Base-by-base conservation (phyloP, 2,797 vertebrate species). In the Malacoraja senta region DNA sequence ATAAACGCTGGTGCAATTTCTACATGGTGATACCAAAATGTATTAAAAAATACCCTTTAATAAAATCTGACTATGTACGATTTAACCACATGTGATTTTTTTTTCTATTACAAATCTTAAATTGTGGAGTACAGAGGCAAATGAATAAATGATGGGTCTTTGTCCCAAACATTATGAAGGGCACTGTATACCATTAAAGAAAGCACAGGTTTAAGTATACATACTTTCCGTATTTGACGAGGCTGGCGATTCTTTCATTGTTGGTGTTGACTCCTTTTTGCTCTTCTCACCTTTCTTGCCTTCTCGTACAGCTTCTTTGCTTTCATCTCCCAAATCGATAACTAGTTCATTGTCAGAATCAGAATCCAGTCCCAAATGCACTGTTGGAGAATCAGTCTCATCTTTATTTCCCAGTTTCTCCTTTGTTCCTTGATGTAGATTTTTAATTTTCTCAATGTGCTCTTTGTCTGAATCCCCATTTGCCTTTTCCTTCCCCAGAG, bases 261-360 rank as follows among this genome's bases (percentile, higher is more conserved):
- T 79, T 94, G 95, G 96, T 32, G 94, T 93, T 0, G 95, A 94
- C 44, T 99, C 98, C 96, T 97, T 97, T 96, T 97, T 99, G 72
- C 93, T 95, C 32, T 78, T 93, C 93, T 93, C 86, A 32, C 93
- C 93, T 95, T 97, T 98, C 93, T 98, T 98, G 77, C 97, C 96
- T 93, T 99, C 98, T 90, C 98, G 97, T 83, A 97, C 95, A 93
- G 98, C 97, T 58, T 97, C 97, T 77, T 91, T 90, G 24, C 84
- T 91, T 94, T 99, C 99, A 88, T 99, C 99, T 71, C 98, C 98
- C 0, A 99, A 96, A 94, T 99, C 99, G 80, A 99, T 99, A 94
- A 99, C 98, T 72, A 99, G 97, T 95, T 99, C 99, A 3, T 97
- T 97, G 95, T 99, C 99, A 0, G 99, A 99, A n/a, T 93, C 93